A percentile compares a stretch with the other conserved stretches of the same genome.
Evolutionary conservation across 2,113 vertebrate species (phyloP).

Genomic region (Leiothrix lutea): DNA sequence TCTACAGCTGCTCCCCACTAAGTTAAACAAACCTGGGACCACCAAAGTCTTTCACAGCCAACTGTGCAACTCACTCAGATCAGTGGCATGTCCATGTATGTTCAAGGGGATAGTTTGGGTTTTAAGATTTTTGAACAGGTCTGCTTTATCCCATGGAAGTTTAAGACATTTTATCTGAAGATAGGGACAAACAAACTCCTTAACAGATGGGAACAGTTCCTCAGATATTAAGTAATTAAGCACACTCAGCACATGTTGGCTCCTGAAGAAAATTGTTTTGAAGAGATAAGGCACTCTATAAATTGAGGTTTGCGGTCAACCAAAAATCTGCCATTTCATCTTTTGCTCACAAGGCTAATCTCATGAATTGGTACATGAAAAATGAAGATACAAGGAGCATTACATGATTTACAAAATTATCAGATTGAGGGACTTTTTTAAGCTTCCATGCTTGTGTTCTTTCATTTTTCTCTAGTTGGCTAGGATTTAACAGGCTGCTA

Average conservation of each 20-base stretch:
- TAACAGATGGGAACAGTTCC: neutral
- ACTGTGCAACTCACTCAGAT: neutral
- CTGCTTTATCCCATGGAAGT: neutral
- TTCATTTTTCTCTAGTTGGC: neutral
- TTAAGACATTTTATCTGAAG: neutral
- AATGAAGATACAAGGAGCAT: conserved; percentile 2
- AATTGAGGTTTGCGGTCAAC: conserved; percentile 10
- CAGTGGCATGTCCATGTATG: rapidly evolving
- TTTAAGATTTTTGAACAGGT: neutral
- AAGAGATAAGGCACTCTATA: conserved; percentile 41
- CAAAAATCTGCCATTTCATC: conserved; percentile 42
- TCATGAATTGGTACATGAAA: conserved; percentile 12
- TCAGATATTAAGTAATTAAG: conserved; percentile 29
- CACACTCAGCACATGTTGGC: neutral
- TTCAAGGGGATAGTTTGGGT: neutral
- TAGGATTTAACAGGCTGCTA: neutral
- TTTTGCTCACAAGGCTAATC: conserved; percentile 41
- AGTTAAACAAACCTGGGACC: neutral
- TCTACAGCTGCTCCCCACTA: neutral
- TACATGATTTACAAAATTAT: neutral
- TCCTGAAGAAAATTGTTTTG: neutral
- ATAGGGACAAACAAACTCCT: neutral
- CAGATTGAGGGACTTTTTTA: neutral
- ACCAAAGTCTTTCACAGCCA: neutral
- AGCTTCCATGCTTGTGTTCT: neutral